phyloP scores from a whole-genome alignment of 2,113 vertebrate genomes.

The Pelusios castaneus region DNA sequence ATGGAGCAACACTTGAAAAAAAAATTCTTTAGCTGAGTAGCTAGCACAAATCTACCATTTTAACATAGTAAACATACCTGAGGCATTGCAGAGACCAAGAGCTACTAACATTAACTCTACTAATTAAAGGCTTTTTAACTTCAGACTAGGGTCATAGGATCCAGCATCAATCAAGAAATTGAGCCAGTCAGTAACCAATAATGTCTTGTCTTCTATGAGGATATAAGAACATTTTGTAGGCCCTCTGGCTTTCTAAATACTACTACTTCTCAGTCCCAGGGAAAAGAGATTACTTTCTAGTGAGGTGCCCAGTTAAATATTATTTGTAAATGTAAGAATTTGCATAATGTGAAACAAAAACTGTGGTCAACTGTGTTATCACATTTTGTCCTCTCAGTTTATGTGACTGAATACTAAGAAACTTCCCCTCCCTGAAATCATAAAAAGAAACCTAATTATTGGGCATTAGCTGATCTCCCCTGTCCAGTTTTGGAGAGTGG shows the following conservation, averaged over 20 bases:
- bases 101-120: background rate
- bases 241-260: background rate
- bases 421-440: background rate
- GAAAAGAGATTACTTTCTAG: background rate
- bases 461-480: background rate
- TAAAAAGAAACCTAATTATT: background rate
- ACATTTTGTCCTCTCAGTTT: background rate
- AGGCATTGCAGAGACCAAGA: background rate
- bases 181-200: background rate
- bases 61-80: background rate
- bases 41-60: background rate
- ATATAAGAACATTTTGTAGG: background rate
- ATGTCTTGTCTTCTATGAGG: background rate
- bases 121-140: background rate
- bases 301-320: background rate
- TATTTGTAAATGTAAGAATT: background rate
- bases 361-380: background rate
- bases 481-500: background rate
- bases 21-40: background rate
- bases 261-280: no score
- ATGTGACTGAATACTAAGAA: background rate
- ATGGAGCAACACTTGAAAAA: background rate
- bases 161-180: background rate
- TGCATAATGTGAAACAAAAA: background rate
- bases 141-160: background rate